phyloP scores from a whole-genome alignment of 1,140 invertebrate species.

The Hydropsyche tenuis region DNA sequence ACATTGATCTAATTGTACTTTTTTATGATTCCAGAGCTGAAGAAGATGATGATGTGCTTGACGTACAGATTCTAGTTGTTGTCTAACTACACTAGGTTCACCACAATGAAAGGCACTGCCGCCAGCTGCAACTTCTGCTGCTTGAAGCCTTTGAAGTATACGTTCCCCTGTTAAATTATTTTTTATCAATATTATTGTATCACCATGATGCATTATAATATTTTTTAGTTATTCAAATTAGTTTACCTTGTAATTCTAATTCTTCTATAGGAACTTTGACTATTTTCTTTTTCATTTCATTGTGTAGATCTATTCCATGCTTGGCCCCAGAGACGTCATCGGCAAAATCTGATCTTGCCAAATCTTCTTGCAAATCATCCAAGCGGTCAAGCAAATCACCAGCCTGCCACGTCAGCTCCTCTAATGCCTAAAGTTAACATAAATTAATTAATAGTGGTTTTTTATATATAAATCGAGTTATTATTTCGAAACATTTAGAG shows the following conservation, averaged over 20 bases:
- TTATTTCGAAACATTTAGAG: too few relatives aligned
- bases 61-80: slow-evolving; percentile 64
- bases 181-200: neutral
- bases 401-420: slow-evolving; percentile 95
- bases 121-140: slow-evolving; percentile 58
- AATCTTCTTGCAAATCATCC: slow-evolving; percentile 89
- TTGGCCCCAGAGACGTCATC: slow-evolving; percentile 91
- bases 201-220: slow-evolving; percentile 17
- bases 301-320: slow-evolving; percentile 89
- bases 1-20: slow-evolving; percentile 92
- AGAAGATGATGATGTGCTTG: slow-evolving; percentile 88
- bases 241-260: slow-evolving; percentile 74
- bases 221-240: slow-evolving; percentile 6
- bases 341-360: slow-evolving; percentile 88
- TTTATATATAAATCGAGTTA: too few relatives aligned
- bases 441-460: neutral
- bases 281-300: slow-evolving; percentile 93
- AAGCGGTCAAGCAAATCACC: slow-evolving; percentile 89
- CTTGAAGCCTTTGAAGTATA: slow-evolving; percentile 61
- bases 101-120: slow-evolving; percentile 60
- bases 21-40: slow-evolving; percentile 93
- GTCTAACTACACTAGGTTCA: slow-evolving; percentile 55
- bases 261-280: slow-evolving; percentile 92
- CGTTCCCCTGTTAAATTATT: slow-evolving; percentile 58
- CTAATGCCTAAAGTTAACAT: slow-evolving; percentile 71